Evolutionary conservation across 2,113 vertebrate genomes (phyloP), one percentile per base, ranked within the genome.

Genomic region (Numida meleagris): DNA sequence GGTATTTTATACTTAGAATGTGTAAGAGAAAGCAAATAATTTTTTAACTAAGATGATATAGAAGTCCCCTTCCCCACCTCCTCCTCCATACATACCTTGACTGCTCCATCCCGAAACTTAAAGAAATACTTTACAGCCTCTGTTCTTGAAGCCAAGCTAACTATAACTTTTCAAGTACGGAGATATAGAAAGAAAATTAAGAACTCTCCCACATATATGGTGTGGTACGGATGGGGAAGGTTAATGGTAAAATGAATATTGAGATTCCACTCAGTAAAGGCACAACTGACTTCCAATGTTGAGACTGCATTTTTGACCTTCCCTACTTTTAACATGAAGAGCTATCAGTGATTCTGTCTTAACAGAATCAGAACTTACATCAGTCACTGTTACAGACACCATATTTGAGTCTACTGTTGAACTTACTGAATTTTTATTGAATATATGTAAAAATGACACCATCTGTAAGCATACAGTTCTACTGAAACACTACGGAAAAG

Each of bases 41-140:
- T 90, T 94, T 62, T 75, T 42, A 88, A 40, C n/a, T 82, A 33
- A 88, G 50, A 55, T 42, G 24, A 90, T 91, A 89, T 1, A 74
- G 38, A 65, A 19, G 71, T 6, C 25, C 53, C 57, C 42, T 75
- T 57, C 42, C 21, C 61, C 20, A 40, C 21, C 80, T 91, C 67
- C 29, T 65, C 53, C 46, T 53, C 46, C 2, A 31, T 46, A n/a
- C 9, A 38, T 46, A 85, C 23, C 48, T 88, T 50, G 43, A 67
- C 76, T 73, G 46, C 16, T 58, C 34, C 63, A 36, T 71, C 13
- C 65, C 65, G 31, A 57, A 50, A 73, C 38, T 53, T 58, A 51
- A 74, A 61, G 62, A 71, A 85, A 80, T 20, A 14, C 10, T 85
- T 33, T 76, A 53, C 51, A 86, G 34, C 84, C 48, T 34, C 43